Percentiles rank a stretch among this genome's conserved stretches.
phyloP scores from a whole-genome alignment of 2,113 vertebrate genomes.

The Alaudala cheleensis region DNA sequence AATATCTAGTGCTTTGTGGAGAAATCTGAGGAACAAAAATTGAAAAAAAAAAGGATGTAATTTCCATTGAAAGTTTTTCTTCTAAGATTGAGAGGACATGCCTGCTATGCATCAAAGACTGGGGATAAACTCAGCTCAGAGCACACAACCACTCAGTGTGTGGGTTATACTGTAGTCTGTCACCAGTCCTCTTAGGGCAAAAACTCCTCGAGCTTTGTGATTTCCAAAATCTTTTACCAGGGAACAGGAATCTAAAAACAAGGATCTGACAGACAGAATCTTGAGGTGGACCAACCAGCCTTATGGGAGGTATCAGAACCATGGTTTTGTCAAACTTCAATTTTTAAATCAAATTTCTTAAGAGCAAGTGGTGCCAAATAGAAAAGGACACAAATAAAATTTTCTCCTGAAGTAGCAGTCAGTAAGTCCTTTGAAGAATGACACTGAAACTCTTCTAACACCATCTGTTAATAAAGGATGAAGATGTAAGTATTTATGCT shows the following conservation, averaged over 20 bases:
- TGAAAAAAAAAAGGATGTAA: not conserved
- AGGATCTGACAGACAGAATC: not conserved
- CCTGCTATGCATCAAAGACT: not conserved
- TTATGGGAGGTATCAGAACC: not conserved
- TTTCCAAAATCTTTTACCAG: not conserved
- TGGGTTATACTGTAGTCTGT: not conserved
- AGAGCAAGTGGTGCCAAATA: not conserved
- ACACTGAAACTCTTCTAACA: not conserved
- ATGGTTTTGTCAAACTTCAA: not conserved
- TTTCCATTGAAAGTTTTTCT: not conserved
- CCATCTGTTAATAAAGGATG: not conserved
- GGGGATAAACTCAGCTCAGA: not conserved
- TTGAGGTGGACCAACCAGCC: not conserved
- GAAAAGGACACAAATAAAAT: not conserved
- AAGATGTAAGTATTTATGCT: not conserved
- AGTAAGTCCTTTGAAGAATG: not conserved
- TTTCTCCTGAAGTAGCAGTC: not conserved
- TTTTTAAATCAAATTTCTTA: not conserved
- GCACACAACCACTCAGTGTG: fast-evolving
- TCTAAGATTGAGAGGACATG: not conserved
- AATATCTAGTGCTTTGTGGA: not conserved
- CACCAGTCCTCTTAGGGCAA: not conserved
- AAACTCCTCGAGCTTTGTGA: not conserved
- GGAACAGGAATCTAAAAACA: not conserved
- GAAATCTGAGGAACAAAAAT: not conserved